Percentiles rank a stretch among this genome's conserved stretches.
Evolutionary conservation across 2,888 invertebrate genomes (phyloP).

Genomic region (Calliphora vomitoria): DNA sequence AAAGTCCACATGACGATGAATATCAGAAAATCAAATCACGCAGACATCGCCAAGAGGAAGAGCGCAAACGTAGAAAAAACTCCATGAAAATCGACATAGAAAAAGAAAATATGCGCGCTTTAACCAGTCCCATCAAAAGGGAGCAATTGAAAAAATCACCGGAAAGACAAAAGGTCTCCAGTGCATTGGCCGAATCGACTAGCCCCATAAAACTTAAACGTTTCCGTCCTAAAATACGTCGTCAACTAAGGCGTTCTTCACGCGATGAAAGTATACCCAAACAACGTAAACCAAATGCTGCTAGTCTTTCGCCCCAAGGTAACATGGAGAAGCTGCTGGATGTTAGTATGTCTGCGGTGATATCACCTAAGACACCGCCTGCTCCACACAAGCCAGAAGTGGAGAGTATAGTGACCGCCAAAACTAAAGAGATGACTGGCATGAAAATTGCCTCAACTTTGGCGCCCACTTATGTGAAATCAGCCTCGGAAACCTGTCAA

Average conservation of each 20-base stretch:
- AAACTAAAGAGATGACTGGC: conserved; percentile 43
- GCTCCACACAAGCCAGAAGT: conserved; percentile 79
- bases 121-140: conserved; percentile 85
- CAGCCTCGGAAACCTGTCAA: conserved; percentile 82
- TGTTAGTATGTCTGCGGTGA: conserved; percentile 75
- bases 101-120: conserved; percentile 86
- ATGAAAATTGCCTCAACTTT: conserved; percentile 24
- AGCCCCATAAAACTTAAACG: conserved; percentile 84
- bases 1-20: conserved; percentile 89
- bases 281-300: conserved; percentile 76
- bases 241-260: conserved; percentile 82
- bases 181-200: conserved; percentile 78
- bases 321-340: conserved; percentile 80
- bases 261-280: conserved; percentile 80
- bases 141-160: conserved; percentile 80
- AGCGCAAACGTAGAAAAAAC: conserved; percentile 89
- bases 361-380: conserved; percentile 84
- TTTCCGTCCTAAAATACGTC: conserved; percentile 84
- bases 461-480: conserved; percentile 72
- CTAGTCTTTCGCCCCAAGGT: conserved; percentile 76
- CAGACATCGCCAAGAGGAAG: conserved; percentile 88
- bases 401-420: conserved; percentile 37
- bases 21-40: conserved; percentile 79
- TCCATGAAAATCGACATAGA: conserved; percentile 91
- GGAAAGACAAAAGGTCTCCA: conserved; percentile 77